Conservation (phyloP, 2,797 vertebrate genomes). For the Hafferia zeledoni region DNA sequence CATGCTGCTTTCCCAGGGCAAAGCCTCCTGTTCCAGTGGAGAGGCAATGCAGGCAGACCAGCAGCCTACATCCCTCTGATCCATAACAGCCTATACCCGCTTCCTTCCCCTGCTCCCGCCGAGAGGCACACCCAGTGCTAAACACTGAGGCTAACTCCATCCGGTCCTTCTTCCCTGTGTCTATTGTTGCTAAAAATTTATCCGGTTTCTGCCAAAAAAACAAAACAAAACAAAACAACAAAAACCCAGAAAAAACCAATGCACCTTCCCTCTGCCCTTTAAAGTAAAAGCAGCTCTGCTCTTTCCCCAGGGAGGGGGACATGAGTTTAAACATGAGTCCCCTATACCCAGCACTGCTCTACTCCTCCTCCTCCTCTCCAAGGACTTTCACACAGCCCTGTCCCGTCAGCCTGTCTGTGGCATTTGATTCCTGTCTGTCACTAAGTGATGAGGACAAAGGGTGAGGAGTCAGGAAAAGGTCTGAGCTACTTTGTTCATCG, state of each 20-base stretch:
- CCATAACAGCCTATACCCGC: not conserved
- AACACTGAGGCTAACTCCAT: constrained; percentile 1
- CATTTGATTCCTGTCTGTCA: constrained; percentile 82
- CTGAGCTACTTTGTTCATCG: constrained; percentile 87
- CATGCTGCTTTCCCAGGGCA: rapidly evolving
- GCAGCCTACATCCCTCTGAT: not conserved
- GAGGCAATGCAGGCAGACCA: not conserved
- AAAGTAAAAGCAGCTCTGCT: constrained; percentile 43
- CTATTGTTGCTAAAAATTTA: not conserved
- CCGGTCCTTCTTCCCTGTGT: constrained; percentile 3
- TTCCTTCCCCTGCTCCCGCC: constrained; percentile 14
- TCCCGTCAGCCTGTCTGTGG: constrained; percentile 71
- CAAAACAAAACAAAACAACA: not conserved
- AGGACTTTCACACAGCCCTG: constrained; percentile 56
- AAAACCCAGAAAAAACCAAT: not conserved
- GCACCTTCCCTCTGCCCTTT: not conserved
- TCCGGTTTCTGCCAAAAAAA: not conserved
- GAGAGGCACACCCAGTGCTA: constrained; percentile 44
- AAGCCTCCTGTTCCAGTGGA: not conserved
- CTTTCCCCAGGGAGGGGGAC: not conserved
- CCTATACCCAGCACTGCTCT: not conserved
- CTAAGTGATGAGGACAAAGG: constrained; percentile 84
- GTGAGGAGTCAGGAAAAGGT: constrained; percentile 90
- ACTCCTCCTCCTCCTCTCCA: not conserved
- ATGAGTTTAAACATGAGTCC: not conserved